Percentiles rank a stretch among this genome's conserved stretches.
Evolutionary conservation across 2,113 vertebrate species (phyloP).

Genomic region (Lynx canadensis): DNA sequence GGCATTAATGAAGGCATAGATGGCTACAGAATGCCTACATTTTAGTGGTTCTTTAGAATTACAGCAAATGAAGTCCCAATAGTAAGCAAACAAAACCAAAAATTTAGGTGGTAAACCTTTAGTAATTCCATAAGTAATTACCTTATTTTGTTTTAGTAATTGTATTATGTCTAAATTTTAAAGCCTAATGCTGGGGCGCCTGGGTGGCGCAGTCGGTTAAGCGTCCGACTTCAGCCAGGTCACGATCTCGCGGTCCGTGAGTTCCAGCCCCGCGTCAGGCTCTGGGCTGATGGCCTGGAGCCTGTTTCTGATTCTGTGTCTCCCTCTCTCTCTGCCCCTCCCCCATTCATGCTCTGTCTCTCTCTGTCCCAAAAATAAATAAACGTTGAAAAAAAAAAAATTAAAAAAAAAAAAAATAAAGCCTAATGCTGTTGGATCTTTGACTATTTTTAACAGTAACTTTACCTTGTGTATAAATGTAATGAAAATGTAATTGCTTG

Average conservation of each 20-base stretch:
- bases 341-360: too few species aligned
- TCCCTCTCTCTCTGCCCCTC: too few species aligned
- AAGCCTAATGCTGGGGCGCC: not conserved
- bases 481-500: not conserved
- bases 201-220: too few species aligned
- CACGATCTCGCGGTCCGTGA: too few species aligned
- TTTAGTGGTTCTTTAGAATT: not conserved
- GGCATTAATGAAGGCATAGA: not conserved
- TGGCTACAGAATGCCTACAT: not conserved
- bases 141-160: not conserved
- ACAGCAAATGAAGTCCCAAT: not conserved
- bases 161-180: not conserved
- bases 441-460: not conserved
- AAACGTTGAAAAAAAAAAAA: too few species aligned
- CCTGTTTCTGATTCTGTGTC: too few species aligned
- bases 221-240: too few species aligned
- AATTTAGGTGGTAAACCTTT: not conserved
- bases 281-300: too few species aligned
- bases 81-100: not conserved
- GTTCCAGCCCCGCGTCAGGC: too few species aligned
- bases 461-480: not conserved
- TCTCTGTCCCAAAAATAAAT: too few species aligned
- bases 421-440: not conserved
- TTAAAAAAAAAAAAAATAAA: too few species aligned
- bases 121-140: not conserved